Base-by-base conservation (phyloP, 2,113 vertebrate genomes). In the Puntigrus tetrazona region DNA sequence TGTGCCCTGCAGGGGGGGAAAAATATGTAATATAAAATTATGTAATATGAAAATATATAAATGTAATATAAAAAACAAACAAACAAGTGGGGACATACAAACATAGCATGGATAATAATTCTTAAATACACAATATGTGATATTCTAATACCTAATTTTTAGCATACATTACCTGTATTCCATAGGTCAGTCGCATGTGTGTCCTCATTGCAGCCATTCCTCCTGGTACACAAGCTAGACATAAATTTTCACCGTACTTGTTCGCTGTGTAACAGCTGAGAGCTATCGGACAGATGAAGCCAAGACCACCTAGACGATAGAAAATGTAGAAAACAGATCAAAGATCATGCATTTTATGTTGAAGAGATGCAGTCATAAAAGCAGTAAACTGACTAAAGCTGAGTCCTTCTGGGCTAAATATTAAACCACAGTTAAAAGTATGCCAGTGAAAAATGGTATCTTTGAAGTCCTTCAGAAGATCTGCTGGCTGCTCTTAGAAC, bases 121-220 rank as follows among this genome's bases (percentile, higher is more conserved):
- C 52, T 75, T 27, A 47, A 10, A 55, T 27, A 75, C 9, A 29
- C 55, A 2, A 18, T 3, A 18, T 89, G 89, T 73, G 78, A 38
- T 5, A 38, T 13, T n/a, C 22, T 16, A 14, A 3, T 47, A 3
- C 43, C 18, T 7, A 47, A 20, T 75, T 50, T 75, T 29, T 29
- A 50, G 7, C 4, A 20, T 5, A 1, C 11, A 25, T 41, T 75
- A 96, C 95, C 92, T 95, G 90, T 80, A 96, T 95, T 47, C 94
- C 94, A 50, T 95, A 96, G 0, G 95, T 95, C 82, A 95, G 89
- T 73, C 95, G 94, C 94, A 96, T 96, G 50, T 96, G 95, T 78
- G 95, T 96, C 85, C 95, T 92, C 86, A 95, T 82, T 8, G 95
- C 95, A 3, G 94, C 88, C 70, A 93, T 65, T 7, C 95, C 94